phyloP scores from a whole-genome alignment of 2,888 invertebrate genomes.

The Apeira syringaria region DNA sequence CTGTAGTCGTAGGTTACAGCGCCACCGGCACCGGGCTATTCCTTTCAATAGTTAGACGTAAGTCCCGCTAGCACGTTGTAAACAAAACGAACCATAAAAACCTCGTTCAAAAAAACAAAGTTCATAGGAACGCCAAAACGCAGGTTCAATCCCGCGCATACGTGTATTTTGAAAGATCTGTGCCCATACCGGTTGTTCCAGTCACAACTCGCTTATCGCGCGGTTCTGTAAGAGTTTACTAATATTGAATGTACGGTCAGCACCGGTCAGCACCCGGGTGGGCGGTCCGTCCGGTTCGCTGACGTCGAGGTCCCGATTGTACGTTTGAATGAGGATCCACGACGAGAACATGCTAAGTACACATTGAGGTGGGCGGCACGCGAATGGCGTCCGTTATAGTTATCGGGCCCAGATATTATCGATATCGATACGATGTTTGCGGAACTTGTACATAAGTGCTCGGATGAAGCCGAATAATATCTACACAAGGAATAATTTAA shows the following conservation, averaged over 20 bases:
- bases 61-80: too few relatives aligned
- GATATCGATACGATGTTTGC: constrained; percentile 44
- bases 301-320: constrained; percentile 64
- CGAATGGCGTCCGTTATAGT: constrained; percentile 53
- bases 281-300: constrained; percentile 69
- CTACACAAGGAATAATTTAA: too few relatives aligned
- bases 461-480: background rate
- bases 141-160: constrained; percentile 20
- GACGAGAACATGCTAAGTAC: constrained; percentile 51
- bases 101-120: too few relatives aligned
- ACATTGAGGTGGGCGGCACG: constrained; percentile 52
- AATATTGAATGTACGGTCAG: background rate
- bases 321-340: constrained; percentile 60
- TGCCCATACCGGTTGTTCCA: constrained; percentile 26
- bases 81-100: too few relatives aligned
- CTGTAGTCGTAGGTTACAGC: too few relatives aligned
- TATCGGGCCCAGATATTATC: constrained; percentile 47
- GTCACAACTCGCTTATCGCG: constrained; percentile 27
- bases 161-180: constrained; percentile 9
- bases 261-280: constrained; percentile 51
- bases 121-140: background rate
- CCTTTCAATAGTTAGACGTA: too few relatives aligned
- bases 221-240: constrained; percentile 6
- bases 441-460: constrained; percentile 13
- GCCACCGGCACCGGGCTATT: too few relatives aligned